Conservation (phyloP, 2,888 invertebrate genomes). For the Drosophila rubida region DNA sequence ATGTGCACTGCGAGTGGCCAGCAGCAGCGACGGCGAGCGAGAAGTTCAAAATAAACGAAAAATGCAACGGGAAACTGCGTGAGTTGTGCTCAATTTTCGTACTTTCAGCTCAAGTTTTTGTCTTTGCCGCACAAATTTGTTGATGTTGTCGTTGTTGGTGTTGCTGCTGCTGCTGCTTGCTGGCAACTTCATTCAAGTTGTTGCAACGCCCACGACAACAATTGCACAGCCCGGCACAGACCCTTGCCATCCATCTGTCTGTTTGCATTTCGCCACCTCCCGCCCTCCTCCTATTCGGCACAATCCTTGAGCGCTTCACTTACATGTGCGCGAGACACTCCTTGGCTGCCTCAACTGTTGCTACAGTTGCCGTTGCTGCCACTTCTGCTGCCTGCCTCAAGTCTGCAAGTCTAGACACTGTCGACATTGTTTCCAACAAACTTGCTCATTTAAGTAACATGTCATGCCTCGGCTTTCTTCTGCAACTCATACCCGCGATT, state of each 20-base stretch:
- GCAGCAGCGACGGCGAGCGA: constrained; percentile 14
- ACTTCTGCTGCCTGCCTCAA: constrained; percentile 37
- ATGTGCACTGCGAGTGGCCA: not conserved
- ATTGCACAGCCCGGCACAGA: constrained; percentile 21
- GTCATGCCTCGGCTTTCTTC: constrained; percentile 61
- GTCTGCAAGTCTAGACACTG: constrained; percentile 79
- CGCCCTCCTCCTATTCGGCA: not conserved
- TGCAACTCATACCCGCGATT: constrained; percentile 1
- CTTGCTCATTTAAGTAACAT: constrained; percentile 80
- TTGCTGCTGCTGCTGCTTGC: constrained; percentile 25
- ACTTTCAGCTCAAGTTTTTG: constrained; percentile 56
- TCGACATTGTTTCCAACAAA: constrained; percentile 82
- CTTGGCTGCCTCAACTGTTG: constrained; percentile 44
- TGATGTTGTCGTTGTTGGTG: constrained; percentile 26
- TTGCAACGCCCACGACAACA: constrained; percentile 71
- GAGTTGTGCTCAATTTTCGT: constrained; percentile 43
- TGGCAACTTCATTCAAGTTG: constrained; percentile 73
- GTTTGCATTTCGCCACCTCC: constrained; percentile 37
- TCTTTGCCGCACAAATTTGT: constrained; percentile 37
- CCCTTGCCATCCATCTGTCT: constrained; percentile 42
- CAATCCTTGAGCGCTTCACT: constrained; percentile 36
- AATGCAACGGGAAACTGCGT: constrained; percentile 60
- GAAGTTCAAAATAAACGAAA: constrained; percentile 57
- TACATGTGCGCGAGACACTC: constrained; percentile 31
- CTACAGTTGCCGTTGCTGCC: constrained; percentile 28